Base-by-base conservation (phyloP, 2,888 invertebrate species). In the Tuta absoluta region DNA sequence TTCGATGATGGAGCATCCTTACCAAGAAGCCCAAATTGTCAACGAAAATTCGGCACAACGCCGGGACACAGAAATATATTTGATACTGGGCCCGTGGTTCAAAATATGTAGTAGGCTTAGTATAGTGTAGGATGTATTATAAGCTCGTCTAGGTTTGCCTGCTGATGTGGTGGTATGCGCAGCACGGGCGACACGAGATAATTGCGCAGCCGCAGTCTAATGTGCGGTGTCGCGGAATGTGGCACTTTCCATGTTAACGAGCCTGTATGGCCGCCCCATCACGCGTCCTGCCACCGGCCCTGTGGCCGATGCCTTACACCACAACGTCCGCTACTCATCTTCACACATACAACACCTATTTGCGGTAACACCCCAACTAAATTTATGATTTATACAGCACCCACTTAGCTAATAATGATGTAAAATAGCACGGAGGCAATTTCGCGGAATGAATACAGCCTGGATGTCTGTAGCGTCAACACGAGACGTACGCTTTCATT, bases 401-500 rank as follows among this genome's bases (percentile, higher is more conserved):
- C 76, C 76, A 82, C 80, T 80, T 81, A 79, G 77, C 78, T 80
- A 78, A 79, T 79, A 81, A 82, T 75, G 79, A 80, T 69, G 74
- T 72, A 71, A 71, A 72, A 75, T 71, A 75, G 64, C 67, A 64
- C 71, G 74, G 69, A 64, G 68, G 75, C 77, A 78, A 82, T 84
- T 80, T 80, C 74, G 69, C 74, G 72, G 77, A 83, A 84, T 82
- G 82, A 83, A 84, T 83, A 80, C 75, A 72, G 71, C 71, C 80
- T 78, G 82, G 80, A 81, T 85, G 81, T 80, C 79, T 80, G 61
- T 61, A 62, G 85, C 84, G 84, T 87, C 86, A 86, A 85, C 85
- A 78, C 77, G 85, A 82, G 85, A 86, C 89, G 89, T 85, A 87
- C 86, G 82, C 86, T 87, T 90, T 90, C 89, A 89, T 89, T 90